phyloP scores from a whole-genome alignment of 2,888 invertebrate species.

The Melanophora roralis region DNA sequence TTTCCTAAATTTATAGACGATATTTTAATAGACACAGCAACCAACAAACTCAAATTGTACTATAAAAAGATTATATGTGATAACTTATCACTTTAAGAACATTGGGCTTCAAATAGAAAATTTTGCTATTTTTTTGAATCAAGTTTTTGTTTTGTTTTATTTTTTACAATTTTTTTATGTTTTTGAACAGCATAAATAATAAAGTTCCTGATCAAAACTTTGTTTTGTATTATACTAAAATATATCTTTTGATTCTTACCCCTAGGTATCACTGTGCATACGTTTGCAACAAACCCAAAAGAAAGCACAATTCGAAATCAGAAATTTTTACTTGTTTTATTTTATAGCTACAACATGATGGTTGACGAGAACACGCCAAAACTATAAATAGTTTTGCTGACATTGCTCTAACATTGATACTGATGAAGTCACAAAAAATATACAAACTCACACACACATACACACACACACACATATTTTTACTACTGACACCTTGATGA shows the following conservation, averaged over 20 bases:
- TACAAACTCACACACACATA: not conserved
- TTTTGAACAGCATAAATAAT: too few relatives aligned
- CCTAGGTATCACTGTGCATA: too few relatives aligned
- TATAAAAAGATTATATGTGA: not conserved
- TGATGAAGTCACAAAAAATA: conserved; percentile 23
- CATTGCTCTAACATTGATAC: conserved; percentile 25
- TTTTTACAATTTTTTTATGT: too few relatives aligned
- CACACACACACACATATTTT: not conserved
- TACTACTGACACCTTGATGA: conserved; percentile 48
- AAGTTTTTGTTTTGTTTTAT: too few relatives aligned
- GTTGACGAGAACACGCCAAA: conserved; percentile 44
- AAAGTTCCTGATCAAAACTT: too few relatives aligned
- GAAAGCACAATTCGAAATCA: conserved; percentile 9
- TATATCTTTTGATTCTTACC: not conserved
- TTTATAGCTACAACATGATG: conserved; percentile 20
- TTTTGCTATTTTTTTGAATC: too few relatives aligned
- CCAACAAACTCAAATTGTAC: not conserved
- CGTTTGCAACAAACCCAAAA: not conserved
- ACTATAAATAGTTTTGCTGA: conserved; percentile 55
- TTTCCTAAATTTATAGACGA: conserved; percentile 38
- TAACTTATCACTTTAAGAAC: conserved; percentile 23
- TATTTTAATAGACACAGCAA: not conserved
- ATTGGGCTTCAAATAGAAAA: not conserved
- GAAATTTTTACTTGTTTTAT: conserved; percentile 19
- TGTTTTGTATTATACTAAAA: too few relatives aligned